Conservation (phyloP, 2,888 invertebrate species). For the Sarcophaga caerulescens region DNA sequence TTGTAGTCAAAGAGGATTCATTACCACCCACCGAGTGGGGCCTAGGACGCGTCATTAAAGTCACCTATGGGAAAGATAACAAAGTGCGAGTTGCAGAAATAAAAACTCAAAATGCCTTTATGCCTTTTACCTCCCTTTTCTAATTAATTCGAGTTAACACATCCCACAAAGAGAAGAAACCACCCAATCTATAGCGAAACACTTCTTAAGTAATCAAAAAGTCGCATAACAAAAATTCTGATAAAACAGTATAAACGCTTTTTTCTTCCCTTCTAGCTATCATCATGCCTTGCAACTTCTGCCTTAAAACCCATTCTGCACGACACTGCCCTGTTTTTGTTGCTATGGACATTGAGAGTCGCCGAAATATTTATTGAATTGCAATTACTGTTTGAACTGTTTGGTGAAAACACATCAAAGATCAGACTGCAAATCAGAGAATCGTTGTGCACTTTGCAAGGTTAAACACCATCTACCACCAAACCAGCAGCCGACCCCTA, state of each 20-base stretch:
- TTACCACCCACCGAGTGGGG: constrained; percentile 15
- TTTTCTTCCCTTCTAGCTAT: not conserved
- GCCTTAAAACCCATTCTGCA: not conserved
- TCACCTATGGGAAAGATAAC: constrained; percentile 12
- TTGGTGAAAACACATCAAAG: too few species aligned
- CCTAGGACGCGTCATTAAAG: constrained; percentile 12
- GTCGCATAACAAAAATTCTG: not conserved
- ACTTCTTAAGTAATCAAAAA: not conserved
- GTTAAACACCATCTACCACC: too few species aligned
- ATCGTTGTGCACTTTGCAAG: too few species aligned
- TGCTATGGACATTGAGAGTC: too few species aligned
- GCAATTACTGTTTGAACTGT: too few species aligned
- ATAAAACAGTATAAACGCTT: not conserved
- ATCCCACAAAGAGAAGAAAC: too few species aligned
- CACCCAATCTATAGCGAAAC: not conserved
- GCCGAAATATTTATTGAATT: too few species aligned
- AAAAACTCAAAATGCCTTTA: constrained; percentile 26
- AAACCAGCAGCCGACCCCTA: too few species aligned
- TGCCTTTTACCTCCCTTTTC: not conserved
- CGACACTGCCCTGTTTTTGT: too few species aligned
- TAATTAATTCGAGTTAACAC: too few species aligned
- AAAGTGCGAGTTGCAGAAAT: constrained; percentile 25
- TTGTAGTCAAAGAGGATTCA: constrained; percentile 18
- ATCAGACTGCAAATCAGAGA: too few species aligned
- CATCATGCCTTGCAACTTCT: not conserved